Conservation (phyloP, 2,797 vertebrate genomes). For the Sebastes iracundus region DNA sequence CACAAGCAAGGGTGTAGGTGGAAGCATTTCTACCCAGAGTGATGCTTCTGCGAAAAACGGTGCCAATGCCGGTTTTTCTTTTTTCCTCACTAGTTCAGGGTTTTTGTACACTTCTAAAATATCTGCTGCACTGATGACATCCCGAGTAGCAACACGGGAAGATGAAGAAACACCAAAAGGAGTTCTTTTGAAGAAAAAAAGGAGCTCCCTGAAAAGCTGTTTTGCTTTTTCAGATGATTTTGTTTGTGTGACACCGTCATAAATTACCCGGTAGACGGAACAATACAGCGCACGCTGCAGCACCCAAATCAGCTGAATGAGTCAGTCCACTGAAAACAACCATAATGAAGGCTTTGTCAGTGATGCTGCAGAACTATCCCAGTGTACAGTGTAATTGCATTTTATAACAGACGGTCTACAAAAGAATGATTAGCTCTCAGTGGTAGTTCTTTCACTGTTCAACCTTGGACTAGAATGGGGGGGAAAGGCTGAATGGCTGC, state of each 20-base stretch:
- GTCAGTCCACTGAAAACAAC: conserved; percentile 3
- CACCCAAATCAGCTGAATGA: conserved; percentile 6
- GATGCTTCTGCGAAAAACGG: conserved; percentile 10
- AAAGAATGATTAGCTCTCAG: conserved; percentile 33
- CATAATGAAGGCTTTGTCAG: conserved; percentile 20
- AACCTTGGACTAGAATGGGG: conserved; percentile 22
- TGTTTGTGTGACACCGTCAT: conserved; percentile 26
- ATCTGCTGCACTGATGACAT: conserved; percentile 21
- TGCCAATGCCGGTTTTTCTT: conserved; percentile 8
- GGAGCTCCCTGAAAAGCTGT: neutral
- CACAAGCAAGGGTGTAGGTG: conserved; percentile 57
- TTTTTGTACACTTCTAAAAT: conserved; percentile 14
- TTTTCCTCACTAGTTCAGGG: neutral
- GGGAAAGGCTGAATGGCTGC: conserved; percentile 5
- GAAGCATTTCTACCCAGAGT: conserved; percentile 49
- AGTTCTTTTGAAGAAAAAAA: conserved; percentile 1
- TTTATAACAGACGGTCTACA: conserved; percentile 4
- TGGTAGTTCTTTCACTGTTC: conserved; percentile 13
- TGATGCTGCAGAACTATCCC: neutral
- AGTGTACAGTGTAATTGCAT: conserved; percentile 34
- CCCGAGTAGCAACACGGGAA: neutral
- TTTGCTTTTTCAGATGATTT: conserved; percentile 6
- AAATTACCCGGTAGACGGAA: conserved; percentile 18
- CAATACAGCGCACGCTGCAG: neutral
- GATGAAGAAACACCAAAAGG: neutral